These are phyloP conservation scores for Laodelphax striatellus DNA, from an alignment of 1,140 invertebrate species.

Conservation along the genomic window DNA sequence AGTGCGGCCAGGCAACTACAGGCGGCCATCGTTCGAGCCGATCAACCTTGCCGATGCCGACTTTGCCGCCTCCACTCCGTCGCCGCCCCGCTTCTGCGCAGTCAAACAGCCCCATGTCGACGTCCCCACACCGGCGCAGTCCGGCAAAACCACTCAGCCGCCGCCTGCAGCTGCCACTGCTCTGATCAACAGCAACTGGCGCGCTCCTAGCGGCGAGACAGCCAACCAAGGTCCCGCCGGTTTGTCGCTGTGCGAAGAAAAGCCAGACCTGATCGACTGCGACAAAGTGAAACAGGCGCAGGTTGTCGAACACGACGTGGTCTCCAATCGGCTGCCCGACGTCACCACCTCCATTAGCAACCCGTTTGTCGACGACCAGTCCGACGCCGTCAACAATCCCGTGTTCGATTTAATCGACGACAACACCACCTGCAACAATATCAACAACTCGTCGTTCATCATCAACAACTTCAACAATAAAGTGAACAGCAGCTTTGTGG, in stretches of 20 bases:
- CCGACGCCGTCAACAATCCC: too few relatives aligned
- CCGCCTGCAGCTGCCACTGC: too few relatives aligned
- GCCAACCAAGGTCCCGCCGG: not conserved
- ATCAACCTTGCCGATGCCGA: slow-evolving; percentile 29
- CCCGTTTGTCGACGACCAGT: not conserved
- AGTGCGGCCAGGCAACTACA: slow-evolving; percentile 20
- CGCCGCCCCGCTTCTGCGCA: not conserved
- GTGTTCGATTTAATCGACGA: too few relatives aligned
- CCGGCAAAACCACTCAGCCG: too few relatives aligned
- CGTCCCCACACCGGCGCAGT: too few relatives aligned
- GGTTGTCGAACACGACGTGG: too few relatives aligned
- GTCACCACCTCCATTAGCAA: slow-evolving; percentile 3
- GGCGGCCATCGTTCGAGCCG: slow-evolving; percentile 26
- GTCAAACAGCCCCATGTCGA: too few relatives aligned
- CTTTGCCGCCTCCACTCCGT: slow-evolving; percentile 22
- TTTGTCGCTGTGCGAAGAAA: slow-evolving; percentile 12
- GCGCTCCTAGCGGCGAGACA: too few relatives aligned
- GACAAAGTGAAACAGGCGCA: too few relatives aligned
- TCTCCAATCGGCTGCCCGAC: slow-evolving; percentile 8
- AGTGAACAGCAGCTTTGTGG: not conserved
- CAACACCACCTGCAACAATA: not conserved
- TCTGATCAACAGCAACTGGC: too few relatives aligned
- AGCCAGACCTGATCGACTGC: slow-evolving; percentile 10
- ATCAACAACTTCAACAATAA: slow-evolving; percentile 10
- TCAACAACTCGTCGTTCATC: slow-evolving; percentile 3